These are phyloP conservation scores for Hydrolagus colliei DNA, from an alignment of 2,797 vertebrate species.

Conservation along the genomic window DNA sequence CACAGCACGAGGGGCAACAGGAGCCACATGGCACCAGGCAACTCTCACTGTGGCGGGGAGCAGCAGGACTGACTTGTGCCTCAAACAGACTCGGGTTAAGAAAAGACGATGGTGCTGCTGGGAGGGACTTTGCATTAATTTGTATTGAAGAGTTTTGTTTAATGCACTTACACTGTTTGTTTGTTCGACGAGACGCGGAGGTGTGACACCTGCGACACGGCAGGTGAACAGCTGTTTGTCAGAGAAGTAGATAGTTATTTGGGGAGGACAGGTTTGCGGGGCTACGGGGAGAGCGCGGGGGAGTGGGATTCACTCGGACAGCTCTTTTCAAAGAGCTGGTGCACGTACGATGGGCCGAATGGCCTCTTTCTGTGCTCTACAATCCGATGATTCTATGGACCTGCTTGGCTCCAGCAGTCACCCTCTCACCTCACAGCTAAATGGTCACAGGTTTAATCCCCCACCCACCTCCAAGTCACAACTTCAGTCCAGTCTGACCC, in stretches of 20 bases:
- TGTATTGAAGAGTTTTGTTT: neutral
- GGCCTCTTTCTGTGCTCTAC: neutral
- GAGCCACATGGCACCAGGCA: neutral
- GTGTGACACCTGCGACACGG: no score
- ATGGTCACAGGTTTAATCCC: no score
- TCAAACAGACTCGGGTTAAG: neutral
- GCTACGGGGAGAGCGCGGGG: neutral
- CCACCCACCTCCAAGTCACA: no score
- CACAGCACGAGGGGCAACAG: neutral
- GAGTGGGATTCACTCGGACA: neutral
- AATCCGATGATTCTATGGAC: neutral
- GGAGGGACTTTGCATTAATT: conserved; percentile 7
- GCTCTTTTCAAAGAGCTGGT: neutral
- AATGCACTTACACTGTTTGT: no score
- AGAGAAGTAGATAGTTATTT: neutral
- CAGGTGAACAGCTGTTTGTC: no score
- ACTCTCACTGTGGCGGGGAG: neutral
- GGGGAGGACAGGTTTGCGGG: neutral
- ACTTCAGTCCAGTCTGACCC: no score
- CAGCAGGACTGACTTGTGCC: neutral
- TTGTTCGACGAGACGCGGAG: no score
- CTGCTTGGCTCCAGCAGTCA: no score
- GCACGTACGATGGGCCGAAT: neutral
- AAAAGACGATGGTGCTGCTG: no score
- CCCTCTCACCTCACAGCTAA: neutral